These are phyloP conservation scores for Mus pahari DNA, from an alignment of 2,113 vertebrate genomes.

Conservation along the genomic window DNA sequence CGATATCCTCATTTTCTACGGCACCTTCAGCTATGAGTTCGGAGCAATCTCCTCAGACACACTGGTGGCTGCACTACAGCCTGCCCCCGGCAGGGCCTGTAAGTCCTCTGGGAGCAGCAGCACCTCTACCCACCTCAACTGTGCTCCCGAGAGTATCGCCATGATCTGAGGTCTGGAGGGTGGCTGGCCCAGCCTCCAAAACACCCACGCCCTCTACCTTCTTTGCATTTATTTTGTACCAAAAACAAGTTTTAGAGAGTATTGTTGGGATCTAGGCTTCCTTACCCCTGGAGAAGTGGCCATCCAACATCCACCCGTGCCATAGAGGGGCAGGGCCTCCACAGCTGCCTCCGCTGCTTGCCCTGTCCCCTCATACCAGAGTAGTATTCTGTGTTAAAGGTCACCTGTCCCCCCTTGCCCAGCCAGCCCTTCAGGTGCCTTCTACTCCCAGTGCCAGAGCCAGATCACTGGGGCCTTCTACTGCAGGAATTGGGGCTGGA, in stretches of 20 bases:
- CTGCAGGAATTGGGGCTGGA: conserved; percentile 78
- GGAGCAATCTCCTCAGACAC: conserved; percentile 93
- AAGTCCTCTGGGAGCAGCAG: conserved; percentile 93
- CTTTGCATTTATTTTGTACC: conserved; percentile 79
- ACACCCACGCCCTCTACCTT: neutral
- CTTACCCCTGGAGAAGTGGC: neutral
- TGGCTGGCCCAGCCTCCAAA: conserved; percentile 2
- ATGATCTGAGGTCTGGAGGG: conserved; percentile 87
- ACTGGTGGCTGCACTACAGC: conserved; percentile 91
- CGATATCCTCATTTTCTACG: conserved; percentile 94
- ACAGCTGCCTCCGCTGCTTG: neutral
- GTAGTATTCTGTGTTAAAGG: conserved; percentile 48
- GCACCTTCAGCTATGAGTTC: conserved; percentile 95
- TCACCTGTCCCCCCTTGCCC: conserved; percentile 60
- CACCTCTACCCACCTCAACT: conserved; percentile 94
- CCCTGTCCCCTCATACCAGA: neutral
- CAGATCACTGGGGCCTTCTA: conserved; percentile 78
- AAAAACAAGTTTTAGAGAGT: conserved; percentile 72
- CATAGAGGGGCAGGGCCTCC: conserved; percentile 37
- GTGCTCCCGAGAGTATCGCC: conserved; percentile 92
- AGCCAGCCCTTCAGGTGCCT: conserved; percentile 81
- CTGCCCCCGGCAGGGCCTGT: conserved; percentile 87
- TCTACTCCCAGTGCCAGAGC: conserved; percentile 70
- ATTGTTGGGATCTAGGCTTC: conserved; percentile 61
- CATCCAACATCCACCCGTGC: conserved; percentile 62